Evolutionary conservation across 2,113 vertebrate genomes (phyloP), one percentile per base, ranked within the genome.

Genomic region (Zosterops japonicus): DNA sequence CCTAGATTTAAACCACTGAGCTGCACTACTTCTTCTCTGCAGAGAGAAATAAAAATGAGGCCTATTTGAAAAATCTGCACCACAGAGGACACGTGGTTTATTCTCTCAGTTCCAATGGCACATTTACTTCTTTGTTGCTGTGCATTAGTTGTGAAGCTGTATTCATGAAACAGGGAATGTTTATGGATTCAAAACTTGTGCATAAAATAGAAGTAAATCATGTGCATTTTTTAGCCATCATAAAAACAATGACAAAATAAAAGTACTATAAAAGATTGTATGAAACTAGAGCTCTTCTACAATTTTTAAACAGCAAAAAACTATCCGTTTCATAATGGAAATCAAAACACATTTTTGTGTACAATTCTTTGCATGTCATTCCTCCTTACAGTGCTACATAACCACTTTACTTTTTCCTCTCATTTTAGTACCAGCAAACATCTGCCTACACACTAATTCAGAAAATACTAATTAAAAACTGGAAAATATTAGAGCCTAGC

Each of bases 361-460:
- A 49, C 9, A 70, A 27, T 78, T 81, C 75, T 78, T 90, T 85
- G 57, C 25, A 49, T 41, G 46, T 64, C 44, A 36, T 74, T 90
- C n/a, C 41, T 91, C 53, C 44, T 61, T 52, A 59, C 11, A 69
- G 22, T 27, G 60, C 59, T 90, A 87, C 39, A 75, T 67, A 86
- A 88, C 59, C 68, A 63, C 44, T 69, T 78, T 22, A 56, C n/a
- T 78, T 90, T 85, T 81, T 72, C 70, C 67, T 86, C 42, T 77
- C 57, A 91, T 89, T 92, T 90, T 76, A 64, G 49, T 67, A 91
- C 80, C 88, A 94, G 60, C 59, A 68, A 89, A 80, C 41, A 93
- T 87, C 89, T 88, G 91, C 94, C 91, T 83, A 89, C 72, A 77
- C 23, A 76, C 78, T 86, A 94, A 91, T 80, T 90, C 44, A 92